phyloP scores from a whole-genome alignment of 2,113 vertebrate species.

The Paramisgurnus dabryanus region DNA sequence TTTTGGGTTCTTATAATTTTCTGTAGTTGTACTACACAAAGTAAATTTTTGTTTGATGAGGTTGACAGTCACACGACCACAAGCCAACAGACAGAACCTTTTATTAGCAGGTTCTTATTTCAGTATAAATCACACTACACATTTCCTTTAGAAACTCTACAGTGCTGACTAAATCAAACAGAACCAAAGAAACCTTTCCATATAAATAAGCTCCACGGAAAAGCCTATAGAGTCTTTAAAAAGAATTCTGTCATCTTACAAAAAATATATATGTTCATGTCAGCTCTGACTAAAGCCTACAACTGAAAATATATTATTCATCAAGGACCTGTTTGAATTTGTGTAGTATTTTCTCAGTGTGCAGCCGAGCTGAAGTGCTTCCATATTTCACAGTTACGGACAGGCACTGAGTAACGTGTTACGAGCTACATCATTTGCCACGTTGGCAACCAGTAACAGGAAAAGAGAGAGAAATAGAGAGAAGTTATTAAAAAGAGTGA shows the following conservation, averaged over 20 bases:
- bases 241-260: slow-evolving; percentile 88
- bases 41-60: no score
- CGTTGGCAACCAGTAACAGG: slow-evolving; percentile 76
- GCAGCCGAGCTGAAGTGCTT: slow-evolving; percentile 88
- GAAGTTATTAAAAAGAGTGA: slow-evolving; percentile 25
- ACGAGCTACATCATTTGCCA: slow-evolving; percentile 87
- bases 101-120: slow-evolving; percentile 95
- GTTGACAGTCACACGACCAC: slow-evolving; percentile 39
- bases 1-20: no score
- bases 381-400: slow-evolving; percentile 91
- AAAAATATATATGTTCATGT: slow-evolving; percentile 89
- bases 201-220: slow-evolving; percentile 98
- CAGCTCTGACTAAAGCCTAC: slow-evolving; percentile 84
- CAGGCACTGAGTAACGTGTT: slow-evolving; percentile 96
- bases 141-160: slow-evolving; percentile 89
- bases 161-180: slow-evolving; percentile 84
- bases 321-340: slow-evolving; percentile 72
- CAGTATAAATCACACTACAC: slow-evolving; percentile 99
- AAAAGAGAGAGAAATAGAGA: slow-evolving; percentile 65
- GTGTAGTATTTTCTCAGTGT: slow-evolving; percentile 67
- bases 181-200: slow-evolving; percentile 66
- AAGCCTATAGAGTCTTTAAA: slow-evolving; percentile 82
- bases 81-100: slow-evolving; percentile 85
- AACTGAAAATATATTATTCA: slow-evolving; percentile 79
- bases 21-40: no score